Evolutionary conservation across 2,888 invertebrate genomes (phyloP).

Genomic region (Priocnemis perturbator): DNA sequence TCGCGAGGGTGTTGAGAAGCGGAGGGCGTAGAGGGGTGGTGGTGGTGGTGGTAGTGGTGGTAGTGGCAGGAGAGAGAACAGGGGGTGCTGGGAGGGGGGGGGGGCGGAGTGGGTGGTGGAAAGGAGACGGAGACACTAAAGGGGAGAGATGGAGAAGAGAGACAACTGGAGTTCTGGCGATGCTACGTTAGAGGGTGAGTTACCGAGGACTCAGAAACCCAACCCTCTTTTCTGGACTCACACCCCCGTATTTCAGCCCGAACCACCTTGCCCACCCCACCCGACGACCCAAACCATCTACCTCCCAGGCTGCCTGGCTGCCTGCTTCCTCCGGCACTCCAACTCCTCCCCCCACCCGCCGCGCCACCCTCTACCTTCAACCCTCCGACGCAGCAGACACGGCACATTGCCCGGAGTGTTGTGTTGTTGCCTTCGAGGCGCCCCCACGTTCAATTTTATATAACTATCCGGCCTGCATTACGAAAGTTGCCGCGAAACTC

Average conservation of each 20-base stretch:
- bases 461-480: conserved; percentile 60
- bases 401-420: conserved; percentile 64
- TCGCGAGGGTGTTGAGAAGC: conserved; percentile 11
- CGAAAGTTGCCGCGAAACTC: conserved; percentile 61
- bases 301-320: neutral
- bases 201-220: conserved; percentile 70
- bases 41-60: conserved; percentile 34
- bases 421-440: conserved; percentile 59
- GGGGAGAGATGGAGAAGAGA: conserved; percentile 40
- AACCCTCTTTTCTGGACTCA: conserved; percentile 73
- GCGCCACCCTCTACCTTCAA: conserved; percentile 38
- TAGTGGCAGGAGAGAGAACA: conserved; percentile 24
- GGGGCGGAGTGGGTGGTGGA: conserved; percentile 41
- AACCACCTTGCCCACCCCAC: conserved; percentile 46
- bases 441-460: conserved; percentile 67
- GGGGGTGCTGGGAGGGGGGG: conserved; percentile 23
- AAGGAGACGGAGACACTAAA: conserved; percentile 50
- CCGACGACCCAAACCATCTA: conserved; percentile 43
- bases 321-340: conserved; percentile 7
- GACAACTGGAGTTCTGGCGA: conserved; percentile 68
- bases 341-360: conserved; percentile 30
- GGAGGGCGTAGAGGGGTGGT: conserved; percentile 28
- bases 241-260: conserved; percentile 66
- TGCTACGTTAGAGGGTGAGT: conserved; percentile 64
- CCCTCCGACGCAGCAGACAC: conserved; percentile 50